Evolutionary conservation across 1,140 invertebrate genomes (phyloP).

Genomic region (Adoxophyes honmai): DNA sequence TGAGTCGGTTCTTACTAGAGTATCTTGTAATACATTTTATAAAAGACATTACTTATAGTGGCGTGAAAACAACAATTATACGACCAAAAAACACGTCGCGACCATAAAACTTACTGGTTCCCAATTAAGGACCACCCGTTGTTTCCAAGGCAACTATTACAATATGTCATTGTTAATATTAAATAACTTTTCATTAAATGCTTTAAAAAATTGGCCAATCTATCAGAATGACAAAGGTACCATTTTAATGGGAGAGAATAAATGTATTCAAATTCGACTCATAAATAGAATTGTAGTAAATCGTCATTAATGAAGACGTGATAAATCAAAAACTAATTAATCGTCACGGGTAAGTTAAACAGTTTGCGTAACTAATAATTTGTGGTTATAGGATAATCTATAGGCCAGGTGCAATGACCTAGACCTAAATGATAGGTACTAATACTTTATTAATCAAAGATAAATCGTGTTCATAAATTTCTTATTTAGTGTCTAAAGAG

Average conservation of each 20-base stretch:
- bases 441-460: too few species aligned
- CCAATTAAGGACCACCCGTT: conserved; percentile 15
- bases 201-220: conserved; percentile 3
- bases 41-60: conserved; percentile 1
- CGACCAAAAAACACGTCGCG: conserved; percentile 2
- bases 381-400: too few species aligned
- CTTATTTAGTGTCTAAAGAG: too few species aligned
- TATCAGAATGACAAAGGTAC: conserved; percentile 2
- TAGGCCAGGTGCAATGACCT: too few species aligned
- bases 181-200: conserved; percentile 9
- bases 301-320: neutral
- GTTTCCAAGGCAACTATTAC: conserved; percentile 7
- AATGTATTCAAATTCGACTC: conserved; percentile 12
- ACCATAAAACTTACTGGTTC: conserved; percentile 2
- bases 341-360: conserved; percentile 2
- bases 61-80: conserved; percentile 12
- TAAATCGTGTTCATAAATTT: too few species aligned
- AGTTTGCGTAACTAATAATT: neutral
- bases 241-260: conserved; percentile 9
- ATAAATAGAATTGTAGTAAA: conserved; percentile 1
- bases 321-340: conserved; percentile 14
- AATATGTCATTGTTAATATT: conserved; percentile 14
- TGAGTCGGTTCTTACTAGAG: too few species aligned
- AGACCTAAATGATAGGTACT: too few species aligned
- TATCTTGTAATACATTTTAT: neutral